These are phyloP conservation scores for Argyresthia albistria DNA, from an alignment of 2,888 invertebrate species.

Conservation along the genomic window DNA sequence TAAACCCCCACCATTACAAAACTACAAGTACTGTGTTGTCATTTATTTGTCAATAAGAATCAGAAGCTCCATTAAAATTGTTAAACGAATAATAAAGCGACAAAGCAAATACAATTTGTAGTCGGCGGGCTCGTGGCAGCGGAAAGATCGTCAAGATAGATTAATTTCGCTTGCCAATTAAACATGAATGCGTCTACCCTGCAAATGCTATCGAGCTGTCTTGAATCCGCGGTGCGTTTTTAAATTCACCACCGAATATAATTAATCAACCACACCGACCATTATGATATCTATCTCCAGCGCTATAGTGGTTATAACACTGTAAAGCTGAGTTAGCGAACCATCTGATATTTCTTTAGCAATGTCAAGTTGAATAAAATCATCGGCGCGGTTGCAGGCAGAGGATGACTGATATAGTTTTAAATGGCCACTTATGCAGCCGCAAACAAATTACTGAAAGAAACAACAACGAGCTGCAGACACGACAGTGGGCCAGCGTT, in stretches of 20 bases:
- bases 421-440: slow-evolving; percentile 46
- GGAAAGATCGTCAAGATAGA: slow-evolving; percentile 3
- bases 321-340: not conserved
- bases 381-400: slow-evolving; percentile 22
- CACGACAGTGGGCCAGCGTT: slow-evolving; percentile 13
- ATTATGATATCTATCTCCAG: not conserved
- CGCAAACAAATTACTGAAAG: slow-evolving; percentile 48
- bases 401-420: slow-evolving; percentile 48
- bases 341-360: slow-evolving; percentile 50
- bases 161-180: slow-evolving; percentile 34
- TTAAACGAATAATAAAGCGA: not conserved
- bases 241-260: slow-evolving; percentile 6
- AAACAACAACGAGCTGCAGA: slow-evolving; percentile 22
- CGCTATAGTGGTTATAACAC: not conserved
- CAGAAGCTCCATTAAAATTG: not conserved
- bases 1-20: too few relatives aligned
- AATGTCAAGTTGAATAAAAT: slow-evolving; percentile 55
- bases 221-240: slow-evolving; percentile 37
- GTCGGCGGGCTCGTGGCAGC: slow-evolving; percentile 1
- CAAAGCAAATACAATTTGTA: not conserved
- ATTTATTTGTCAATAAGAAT: not conserved
- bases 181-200: slow-evolving; percentile 37
- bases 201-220: slow-evolving; percentile 41
- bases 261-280: not conserved
- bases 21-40: too few relatives aligned